Evolutionary conservation across 2,888 invertebrate genomes (phyloP).

Genomic region (Drosophila sordidapex): DNA sequence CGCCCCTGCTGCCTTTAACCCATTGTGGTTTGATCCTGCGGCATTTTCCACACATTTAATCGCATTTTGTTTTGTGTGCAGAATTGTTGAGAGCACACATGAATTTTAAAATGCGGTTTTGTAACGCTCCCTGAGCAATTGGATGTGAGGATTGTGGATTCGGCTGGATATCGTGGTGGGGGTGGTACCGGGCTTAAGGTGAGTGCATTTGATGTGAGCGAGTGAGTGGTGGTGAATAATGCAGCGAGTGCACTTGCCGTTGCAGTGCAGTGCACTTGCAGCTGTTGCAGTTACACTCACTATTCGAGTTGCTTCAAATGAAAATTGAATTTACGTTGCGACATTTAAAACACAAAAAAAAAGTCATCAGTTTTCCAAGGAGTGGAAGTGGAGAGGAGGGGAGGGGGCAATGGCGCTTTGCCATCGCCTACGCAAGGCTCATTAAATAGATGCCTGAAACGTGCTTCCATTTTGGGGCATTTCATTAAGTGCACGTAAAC

Average conservation of each 20-base stretch:
- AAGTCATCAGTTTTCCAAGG: slow-evolving; percentile 26
- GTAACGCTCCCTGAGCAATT: slow-evolving; percentile 5
- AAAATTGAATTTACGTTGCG: slow-evolving; percentile 74
- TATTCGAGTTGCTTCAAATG: slow-evolving; percentile 41
- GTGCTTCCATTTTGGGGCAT: slow-evolving; percentile 79
- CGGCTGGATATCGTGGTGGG: neutral
- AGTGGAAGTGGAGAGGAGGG: slow-evolving; percentile 7
- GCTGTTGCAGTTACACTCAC: slow-evolving; percentile 16
- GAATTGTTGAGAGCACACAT: slow-evolving; percentile 67
- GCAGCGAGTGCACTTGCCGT: slow-evolving; percentile 46
- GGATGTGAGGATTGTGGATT: slow-evolving; percentile 2
- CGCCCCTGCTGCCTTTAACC: slow-evolving; percentile 61
- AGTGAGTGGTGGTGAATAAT: slow-evolving; percentile 75
- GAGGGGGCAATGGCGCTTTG: slow-evolving; percentile 32
- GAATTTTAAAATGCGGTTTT: slow-evolving; percentile 80
- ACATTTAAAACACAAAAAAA: slow-evolving; percentile 62
- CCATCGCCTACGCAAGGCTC: slow-evolving; percentile 57
- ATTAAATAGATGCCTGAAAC: slow-evolving; percentile 80
- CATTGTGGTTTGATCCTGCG: slow-evolving; percentile 73
- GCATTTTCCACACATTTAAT: slow-evolving; percentile 84
- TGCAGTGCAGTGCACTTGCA: slow-evolving; percentile 15
- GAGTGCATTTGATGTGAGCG: slow-evolving; percentile 60
- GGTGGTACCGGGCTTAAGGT: slow-evolving; percentile 9
- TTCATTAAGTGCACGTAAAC: slow-evolving; percentile 81
- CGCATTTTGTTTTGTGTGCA: slow-evolving; percentile 73